phyloP scores from a whole-genome alignment of 2,888 invertebrate species.

The Drosophila dives region DNA sequence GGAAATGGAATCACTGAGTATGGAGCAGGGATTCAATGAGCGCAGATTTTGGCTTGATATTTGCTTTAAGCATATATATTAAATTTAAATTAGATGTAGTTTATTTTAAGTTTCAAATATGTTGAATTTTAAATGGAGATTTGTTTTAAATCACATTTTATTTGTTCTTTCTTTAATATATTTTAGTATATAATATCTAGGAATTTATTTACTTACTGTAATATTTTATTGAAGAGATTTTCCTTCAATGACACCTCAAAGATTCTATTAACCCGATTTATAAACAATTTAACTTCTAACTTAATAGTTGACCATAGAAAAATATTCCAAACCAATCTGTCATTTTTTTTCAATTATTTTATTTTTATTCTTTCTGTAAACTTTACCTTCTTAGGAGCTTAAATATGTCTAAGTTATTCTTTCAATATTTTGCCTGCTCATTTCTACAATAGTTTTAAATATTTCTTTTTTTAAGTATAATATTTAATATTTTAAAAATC shows the following conservation, averaged over 20 bases:
- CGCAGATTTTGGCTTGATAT: conserved; percentile 5
- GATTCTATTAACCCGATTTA: background rate
- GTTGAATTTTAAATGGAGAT: background rate
- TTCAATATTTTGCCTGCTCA: background rate
- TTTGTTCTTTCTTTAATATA: background rate
- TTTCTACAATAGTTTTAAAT: too few species aligned
- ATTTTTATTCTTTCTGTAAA: background rate
- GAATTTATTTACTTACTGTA: background rate
- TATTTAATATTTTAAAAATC: background rate
- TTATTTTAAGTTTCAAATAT: background rate
- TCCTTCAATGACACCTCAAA: background rate
- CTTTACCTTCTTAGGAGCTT: too few species aligned
- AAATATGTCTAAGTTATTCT: background rate
- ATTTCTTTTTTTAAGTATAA: background rate
- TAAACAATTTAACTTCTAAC: background rate
- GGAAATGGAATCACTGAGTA: conserved; percentile 4
- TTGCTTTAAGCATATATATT: conserved; percentile 4
- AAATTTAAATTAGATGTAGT: conserved; percentile 7
- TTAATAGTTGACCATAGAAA: background rate
- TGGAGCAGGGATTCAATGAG: background rate
- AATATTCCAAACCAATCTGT: background rate
- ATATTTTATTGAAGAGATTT: too few species aligned
- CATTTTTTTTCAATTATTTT: background rate
- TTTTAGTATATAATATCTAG: background rate
- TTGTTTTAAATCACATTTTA: background rate